Base-by-base conservation (phyloP, 1,140 invertebrate species). In the Euwallacea fornicatus region DNA sequence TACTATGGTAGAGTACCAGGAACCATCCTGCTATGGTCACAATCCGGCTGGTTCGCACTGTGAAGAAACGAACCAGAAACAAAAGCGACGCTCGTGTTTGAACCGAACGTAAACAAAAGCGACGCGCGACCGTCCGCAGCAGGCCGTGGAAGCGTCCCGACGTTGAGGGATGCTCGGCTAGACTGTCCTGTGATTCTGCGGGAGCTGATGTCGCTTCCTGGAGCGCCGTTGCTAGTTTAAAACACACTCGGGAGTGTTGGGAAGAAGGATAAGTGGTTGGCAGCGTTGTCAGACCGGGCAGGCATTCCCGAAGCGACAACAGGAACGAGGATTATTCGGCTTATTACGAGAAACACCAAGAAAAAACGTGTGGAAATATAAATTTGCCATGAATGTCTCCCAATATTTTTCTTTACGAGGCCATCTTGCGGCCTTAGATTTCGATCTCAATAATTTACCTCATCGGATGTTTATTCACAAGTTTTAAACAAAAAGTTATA, bases 141-240 rank as follows among this genome's bases (percentile, higher is more conserved):
- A 33, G 59, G 41, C 10, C 21, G 41, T 7, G 59, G 10, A 43
- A 61, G 59, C 16, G 21, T 33, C 59, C 8, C 59, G 41, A 61
- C 59, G 59, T 15, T 15, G 21, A 41, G 59, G 59, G 59, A 61
- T 61, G 59, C 59, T 61, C 59, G 16, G 59, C 33, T 10, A 43
- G 59, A 61, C 59, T 61, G 59, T 61, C 41, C 10, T 16, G 11
- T 9, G 16, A 21, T 9, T 41, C 42, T 33, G 9, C 10, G 21
- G 21, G 21, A 33, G 9, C 42, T 10, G 42, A 61, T 13, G 59
- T 43, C 59, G 16, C 59, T 43, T 41, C 41, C 59, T 9, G 41
- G 59, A 61, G 59, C 42, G 33, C 16, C 59, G 59, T 16, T n/a
- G 54, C 16, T 15, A 21, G 16, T 42, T 42, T 61, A 11, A 61